These are phyloP conservation scores for Pipa parva DNA, from an alignment of 2,113 vertebrate species.

Conservation along the genomic window DNA sequence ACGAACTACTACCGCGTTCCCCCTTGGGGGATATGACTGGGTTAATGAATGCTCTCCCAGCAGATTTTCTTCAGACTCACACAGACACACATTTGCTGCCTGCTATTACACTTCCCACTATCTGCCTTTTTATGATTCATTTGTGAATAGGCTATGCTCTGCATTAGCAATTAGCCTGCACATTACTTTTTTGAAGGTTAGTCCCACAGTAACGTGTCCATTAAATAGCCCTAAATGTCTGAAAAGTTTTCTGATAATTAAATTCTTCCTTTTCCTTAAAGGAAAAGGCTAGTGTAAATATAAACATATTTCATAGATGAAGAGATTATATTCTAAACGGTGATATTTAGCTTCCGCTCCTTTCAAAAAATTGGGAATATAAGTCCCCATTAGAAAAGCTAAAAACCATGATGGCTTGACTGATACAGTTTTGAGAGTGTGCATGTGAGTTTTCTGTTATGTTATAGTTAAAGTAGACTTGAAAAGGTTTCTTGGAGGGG, in stretches of 20 bases:
- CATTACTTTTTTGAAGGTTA: slow-evolving; percentile 39
- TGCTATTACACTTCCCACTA: slow-evolving; percentile 8
- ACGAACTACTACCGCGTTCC: too few relatives aligned
- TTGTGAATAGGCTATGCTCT: slow-evolving; percentile 22
- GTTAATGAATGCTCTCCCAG: slow-evolving; percentile 10
- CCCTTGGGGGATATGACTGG: too few relatives aligned
- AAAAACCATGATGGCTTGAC: too few relatives aligned
- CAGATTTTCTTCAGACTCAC: background rate
- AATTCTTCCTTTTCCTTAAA: slow-evolving; percentile 24
- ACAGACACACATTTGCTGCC: slow-evolving; percentile 18
- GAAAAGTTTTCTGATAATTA: slow-evolving; percentile 18
- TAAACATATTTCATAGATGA: slow-evolving; percentile 25
- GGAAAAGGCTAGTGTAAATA: slow-evolving; percentile 1
- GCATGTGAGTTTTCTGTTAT: too few relatives aligned
- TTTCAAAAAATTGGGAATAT: too few relatives aligned
- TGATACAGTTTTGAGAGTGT: too few relatives aligned
- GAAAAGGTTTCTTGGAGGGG: too few relatives aligned
- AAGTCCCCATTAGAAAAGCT: too few relatives aligned
- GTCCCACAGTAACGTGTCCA: slow-evolving; percentile 20
- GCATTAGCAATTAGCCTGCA: slow-evolving; percentile 37
- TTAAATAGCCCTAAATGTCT: slow-evolving; percentile 17
- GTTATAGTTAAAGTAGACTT: too few relatives aligned
- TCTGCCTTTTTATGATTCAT: slow-evolving; percentile 28
- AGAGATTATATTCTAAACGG: too few relatives aligned
- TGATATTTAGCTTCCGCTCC: too few relatives aligned